These are phyloP conservation scores for Triplophysa siluroides DNA, from an alignment of 2,113 vertebrate species.

Conservation along the genomic window DNA sequence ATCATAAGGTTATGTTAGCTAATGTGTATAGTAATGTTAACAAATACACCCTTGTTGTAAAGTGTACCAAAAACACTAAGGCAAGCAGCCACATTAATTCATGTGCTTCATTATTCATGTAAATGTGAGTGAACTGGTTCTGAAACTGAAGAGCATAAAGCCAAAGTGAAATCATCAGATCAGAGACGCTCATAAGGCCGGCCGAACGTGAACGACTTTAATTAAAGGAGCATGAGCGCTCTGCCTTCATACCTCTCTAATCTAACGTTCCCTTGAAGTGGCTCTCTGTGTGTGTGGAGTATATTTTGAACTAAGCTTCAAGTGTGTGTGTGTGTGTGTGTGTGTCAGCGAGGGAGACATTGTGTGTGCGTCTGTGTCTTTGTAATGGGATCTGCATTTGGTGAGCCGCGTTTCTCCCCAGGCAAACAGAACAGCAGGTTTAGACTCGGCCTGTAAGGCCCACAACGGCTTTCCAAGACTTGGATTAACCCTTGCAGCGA, in stretches of 20 bases:
- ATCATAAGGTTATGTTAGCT: no score
- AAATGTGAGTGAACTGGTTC: neutral
- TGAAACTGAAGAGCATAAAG: neutral
- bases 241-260: slow-evolving; percentile 78
- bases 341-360: slow-evolving; percentile 2
- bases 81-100: neutral
- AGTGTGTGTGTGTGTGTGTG: neutral
- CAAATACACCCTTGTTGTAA: neutral
- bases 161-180: neutral
- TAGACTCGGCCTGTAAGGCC: slow-evolving; percentile 53
- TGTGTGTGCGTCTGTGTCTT: slow-evolving; percentile 73
- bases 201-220: slow-evolving; percentile 68
- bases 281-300: slow-evolving; percentile 45
- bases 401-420: slow-evolving; percentile 65
- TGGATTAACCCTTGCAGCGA: slow-evolving; percentile 64
- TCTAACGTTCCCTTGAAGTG: slow-evolving; percentile 81
- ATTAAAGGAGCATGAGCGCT: slow-evolving; percentile 68
- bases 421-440: slow-evolving; percentile 69
- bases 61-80: neutral
- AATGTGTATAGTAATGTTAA: neutral
- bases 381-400: slow-evolving; percentile 77
- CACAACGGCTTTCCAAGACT: slow-evolving; percentile 39
- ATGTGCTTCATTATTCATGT: neutral
- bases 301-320: slow-evolving; percentile 23
- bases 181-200: slow-evolving; percentile 32